These are phyloP conservation scores for Tenebrio molitor DNA, from an alignment of 1,140 invertebrate genomes.

Conservation along the genomic window DNA sequence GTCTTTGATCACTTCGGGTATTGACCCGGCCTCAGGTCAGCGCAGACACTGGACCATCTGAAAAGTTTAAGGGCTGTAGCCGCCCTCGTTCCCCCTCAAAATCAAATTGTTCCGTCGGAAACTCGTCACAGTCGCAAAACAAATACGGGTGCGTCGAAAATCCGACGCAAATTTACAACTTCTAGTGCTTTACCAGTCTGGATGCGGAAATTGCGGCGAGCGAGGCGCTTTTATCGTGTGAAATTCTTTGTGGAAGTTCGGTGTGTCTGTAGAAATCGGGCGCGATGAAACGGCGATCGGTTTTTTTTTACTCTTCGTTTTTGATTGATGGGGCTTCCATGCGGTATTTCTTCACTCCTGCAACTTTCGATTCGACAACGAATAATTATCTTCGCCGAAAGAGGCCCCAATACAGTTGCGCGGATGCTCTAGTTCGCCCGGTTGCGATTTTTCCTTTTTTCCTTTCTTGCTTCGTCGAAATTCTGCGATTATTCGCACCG, in stretches of 20 bases:
- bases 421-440: conserved; percentile 23
- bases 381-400: conserved; percentile 17
- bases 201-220: conserved; percentile 26
- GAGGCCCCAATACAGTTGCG: not conserved
- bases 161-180: not conserved
- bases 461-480: too few relatives aligned
- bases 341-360: conserved; percentile 16
- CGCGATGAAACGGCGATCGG: conserved; percentile 10
- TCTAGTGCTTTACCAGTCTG: not conserved
- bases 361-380: conserved; percentile 24
- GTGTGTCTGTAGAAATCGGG: conserved; percentile 17
- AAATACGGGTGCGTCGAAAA: conserved; percentile 39
- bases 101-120: conserved; percentile 8
- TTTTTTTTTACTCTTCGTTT: conserved; percentile 7
- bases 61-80: conserved; percentile 51
- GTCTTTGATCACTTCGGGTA: conserved; percentile 63
- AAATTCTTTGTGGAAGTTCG: conserved; percentile 33
- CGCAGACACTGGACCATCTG: conserved; percentile 50
- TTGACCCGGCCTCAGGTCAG: conserved; percentile 60
- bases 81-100: conserved; percentile 22
- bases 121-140: conserved; percentile 22
- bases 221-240: conserved; percentile 31
- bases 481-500: too few relatives aligned
- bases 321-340: conserved; percentile 25
- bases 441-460: too few relatives aligned